Evolutionary conservation across 2,113 vertebrate genomes (phyloP), one percentile per base, ranked within the genome.

Genomic region (Myotis lucifugus): DNA sequence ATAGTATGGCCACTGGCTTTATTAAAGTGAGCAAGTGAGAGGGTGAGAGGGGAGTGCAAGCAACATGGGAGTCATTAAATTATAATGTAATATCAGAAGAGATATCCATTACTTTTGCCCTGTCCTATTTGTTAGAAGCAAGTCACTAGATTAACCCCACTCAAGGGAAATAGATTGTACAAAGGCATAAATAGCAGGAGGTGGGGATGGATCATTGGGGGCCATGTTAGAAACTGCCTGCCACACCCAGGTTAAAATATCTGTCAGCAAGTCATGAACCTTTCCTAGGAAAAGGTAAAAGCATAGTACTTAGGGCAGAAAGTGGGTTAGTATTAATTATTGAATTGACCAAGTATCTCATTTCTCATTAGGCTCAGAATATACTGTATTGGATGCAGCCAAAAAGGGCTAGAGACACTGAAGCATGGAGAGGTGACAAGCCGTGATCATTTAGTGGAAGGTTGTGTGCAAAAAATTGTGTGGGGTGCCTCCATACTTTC

Each of bases 91-190:
- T 70, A 69, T 77, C 42, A 23, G 48, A 81, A 81, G 32, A 37
- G 50, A 69, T 29, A 74, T 15, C 19, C 21, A 50, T 79, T 46
- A 83, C 46, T 67, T 89, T 88, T 78, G 21, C 10, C 9, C 21
- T 83, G 48, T 59, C 91, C 34, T 66, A 1, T 93, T 90, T 76
- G 19, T 82, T 83, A 91, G 70, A 93, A 84, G 46, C n/a, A 59
- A 74, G 82, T 95, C 46, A 25, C 29, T 48, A 77, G 67, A 11
- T 90, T 85, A 19, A 61, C 12, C 25, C 67, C 42, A 46, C 23
- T 70, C 19, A 37, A 67, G 13, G 14, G 21, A 69, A 81, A 56
- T 59, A 46, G 29, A 46, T 89, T 67, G 67, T 3, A 14, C 48
- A 46, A 73, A 15, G 40, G 9, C 8, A 74, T 93, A 50, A 72